These are phyloP conservation scores for Knipowitschia caucasica DNA, from an alignment of 2,797 vertebrate genomes.

Conservation along the genomic window DNA sequence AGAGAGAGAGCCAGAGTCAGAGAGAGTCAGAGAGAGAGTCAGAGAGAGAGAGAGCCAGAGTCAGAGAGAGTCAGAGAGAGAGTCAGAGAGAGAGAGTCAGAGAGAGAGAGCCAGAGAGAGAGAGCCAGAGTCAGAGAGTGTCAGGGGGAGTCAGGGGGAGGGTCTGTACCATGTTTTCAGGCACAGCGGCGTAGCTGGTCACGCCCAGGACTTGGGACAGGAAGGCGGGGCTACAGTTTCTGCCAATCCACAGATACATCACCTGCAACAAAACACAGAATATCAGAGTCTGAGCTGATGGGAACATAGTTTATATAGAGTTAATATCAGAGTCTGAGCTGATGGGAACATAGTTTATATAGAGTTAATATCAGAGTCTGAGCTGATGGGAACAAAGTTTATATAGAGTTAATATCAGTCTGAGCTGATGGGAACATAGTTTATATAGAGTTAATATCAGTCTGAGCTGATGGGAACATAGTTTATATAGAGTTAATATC, in stretches of 20 bases:
- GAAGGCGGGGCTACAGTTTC: slow-evolving; percentile 85
- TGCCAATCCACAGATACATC: slow-evolving; percentile 91
- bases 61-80: not conserved
- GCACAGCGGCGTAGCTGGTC: slow-evolving; percentile 82
- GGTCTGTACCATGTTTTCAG: slow-evolving; percentile 86
- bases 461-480: too few species aligned
- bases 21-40: slow-evolving; percentile 8
- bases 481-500: too few species aligned
- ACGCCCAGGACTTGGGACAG: slow-evolving; percentile 88
- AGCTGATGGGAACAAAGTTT: too few species aligned
- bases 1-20: slow-evolving; percentile 8
- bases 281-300: too few species aligned
- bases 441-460: too few species aligned
- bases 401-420: too few species aligned
- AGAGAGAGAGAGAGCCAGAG: not conserved
- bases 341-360: too few species aligned
- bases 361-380: too few species aligned
- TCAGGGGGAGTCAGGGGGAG: too few species aligned
- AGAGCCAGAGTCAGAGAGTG: slow-evolving; percentile 7
- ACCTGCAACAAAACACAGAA: slow-evolving; percentile 64
- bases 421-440: too few species aligned
- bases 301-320: too few species aligned
- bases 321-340: too few species aligned
- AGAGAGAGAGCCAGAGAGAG: not conserved
- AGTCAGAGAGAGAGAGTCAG: slow-evolving; percentile 1